These are phyloP conservation scores for Leptogaster cylindrica DNA, from an alignment of 2,888 invertebrate genomes.

Conservation along the genomic window DNA sequence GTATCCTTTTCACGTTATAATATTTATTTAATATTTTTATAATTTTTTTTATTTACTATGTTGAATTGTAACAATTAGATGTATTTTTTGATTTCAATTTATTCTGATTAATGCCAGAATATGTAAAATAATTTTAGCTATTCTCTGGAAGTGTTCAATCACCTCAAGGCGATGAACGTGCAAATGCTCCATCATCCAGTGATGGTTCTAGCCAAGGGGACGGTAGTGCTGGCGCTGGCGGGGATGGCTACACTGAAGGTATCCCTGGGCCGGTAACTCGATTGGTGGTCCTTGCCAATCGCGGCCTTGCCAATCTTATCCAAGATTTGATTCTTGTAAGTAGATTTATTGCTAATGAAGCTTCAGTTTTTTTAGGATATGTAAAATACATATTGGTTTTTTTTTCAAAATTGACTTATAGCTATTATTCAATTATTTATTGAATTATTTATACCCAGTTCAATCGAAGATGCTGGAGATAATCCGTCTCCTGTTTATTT, in stretches of 20 bases:
- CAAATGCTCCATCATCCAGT: slow-evolving; percentile 64
- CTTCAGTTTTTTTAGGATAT: too few species aligned
- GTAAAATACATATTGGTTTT: too few species aligned
- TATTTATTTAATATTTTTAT: background rate
- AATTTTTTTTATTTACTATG: slow-evolving; percentile 10
- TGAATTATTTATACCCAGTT: too few species aligned
- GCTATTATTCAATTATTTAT: too few species aligned
- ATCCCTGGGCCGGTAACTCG: slow-evolving; percentile 88
- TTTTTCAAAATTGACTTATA: too few species aligned
- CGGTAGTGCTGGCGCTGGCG: slow-evolving; percentile 65
- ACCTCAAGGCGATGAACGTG: slow-evolving; percentile 65
- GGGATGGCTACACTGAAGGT: slow-evolving; percentile 77
- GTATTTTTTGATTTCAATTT: background rate
- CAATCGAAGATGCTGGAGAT: too few species aligned
- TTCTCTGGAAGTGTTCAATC: slow-evolving; percentile 78
- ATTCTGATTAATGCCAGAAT: background rate
- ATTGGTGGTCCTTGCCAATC: slow-evolving; percentile 84
- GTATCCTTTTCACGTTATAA: background rate
- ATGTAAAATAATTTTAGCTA: slow-evolving; percentile 65
- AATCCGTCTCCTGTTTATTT: too few species aligned
- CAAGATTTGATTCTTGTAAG: slow-evolving; percentile 86
- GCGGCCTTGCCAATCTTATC: slow-evolving; percentile 84
- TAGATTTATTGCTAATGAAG: too few species aligned
- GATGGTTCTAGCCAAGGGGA: slow-evolving; percentile 62
- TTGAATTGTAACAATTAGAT: background rate